These are phyloP conservation scores for Erynnis tages DNA, from an alignment of 2,888 invertebrate genomes.

Conservation along the genomic window DNA sequence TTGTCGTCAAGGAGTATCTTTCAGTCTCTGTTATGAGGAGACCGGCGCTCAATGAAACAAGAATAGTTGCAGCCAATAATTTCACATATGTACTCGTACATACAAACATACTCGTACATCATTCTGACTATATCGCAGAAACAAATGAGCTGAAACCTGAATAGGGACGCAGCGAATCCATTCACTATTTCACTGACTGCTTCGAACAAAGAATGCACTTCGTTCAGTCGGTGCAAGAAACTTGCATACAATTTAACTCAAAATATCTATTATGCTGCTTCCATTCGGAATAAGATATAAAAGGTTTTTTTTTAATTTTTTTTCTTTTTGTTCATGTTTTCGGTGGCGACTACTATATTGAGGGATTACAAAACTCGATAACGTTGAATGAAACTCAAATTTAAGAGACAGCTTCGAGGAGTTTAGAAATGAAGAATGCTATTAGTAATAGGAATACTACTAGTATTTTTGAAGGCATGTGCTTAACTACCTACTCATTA, in stretches of 20 bases:
- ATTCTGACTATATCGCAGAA: neutral
- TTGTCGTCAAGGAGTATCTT: too few species aligned
- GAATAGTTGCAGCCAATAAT: too few species aligned
- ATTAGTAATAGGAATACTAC: conserved; percentile 24
- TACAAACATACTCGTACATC: neutral
- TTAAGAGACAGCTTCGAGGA: conserved; percentile 39
- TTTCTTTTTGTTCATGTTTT: conserved; percentile 41
- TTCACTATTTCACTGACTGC: conserved; percentile 13
- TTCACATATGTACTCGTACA: neutral
- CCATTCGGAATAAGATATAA: conserved; percentile 31
- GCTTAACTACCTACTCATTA: too few species aligned
- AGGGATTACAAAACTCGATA: conserved; percentile 36
- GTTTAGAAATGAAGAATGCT: conserved; percentile 35
- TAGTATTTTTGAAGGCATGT: conserved; percentile 27
- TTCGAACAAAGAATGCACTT: conserved; percentile 13
- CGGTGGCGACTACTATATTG: conserved; percentile 47
- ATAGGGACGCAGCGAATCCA: conserved; percentile 4
- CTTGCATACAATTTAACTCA: neutral
- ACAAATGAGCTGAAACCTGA: conserved; percentile 9
- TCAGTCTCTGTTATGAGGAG: too few species aligned
- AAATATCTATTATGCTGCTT: neutral
- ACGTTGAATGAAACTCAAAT: conserved; percentile 20
- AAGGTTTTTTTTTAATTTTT: conserved; percentile 39
- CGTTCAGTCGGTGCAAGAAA: conserved; percentile 2
- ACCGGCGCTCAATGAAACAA: too few species aligned